phyloP scores from a whole-genome alignment of 2,888 invertebrate species.

The Chalcosyrphus nemorum region DNA sequence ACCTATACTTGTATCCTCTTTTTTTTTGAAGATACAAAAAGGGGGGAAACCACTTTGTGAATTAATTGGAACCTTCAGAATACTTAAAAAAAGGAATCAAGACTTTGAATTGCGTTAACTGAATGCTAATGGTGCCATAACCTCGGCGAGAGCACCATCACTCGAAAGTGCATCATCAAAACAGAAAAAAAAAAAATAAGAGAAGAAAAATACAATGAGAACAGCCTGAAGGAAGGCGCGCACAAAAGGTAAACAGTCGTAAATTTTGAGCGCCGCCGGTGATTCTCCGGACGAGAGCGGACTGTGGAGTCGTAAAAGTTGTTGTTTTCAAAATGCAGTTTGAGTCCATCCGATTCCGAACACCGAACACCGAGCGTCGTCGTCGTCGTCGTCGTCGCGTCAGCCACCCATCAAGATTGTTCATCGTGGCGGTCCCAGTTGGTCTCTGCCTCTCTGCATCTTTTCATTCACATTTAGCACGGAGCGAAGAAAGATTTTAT shows the following conservation, averaged over 20 bases:
- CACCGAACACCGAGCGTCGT: no score
- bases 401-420: slow-evolving; percentile 50
- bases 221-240: neutral
- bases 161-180: slow-evolving; percentile 50
- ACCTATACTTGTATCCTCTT: no score
- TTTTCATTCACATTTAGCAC: slow-evolving; percentile 1
- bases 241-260: slow-evolving; percentile 6
- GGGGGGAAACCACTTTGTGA: neutral
- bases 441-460: neutral
- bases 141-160: slow-evolving; percentile 44
- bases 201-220: slow-evolving; percentile 33
- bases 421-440: slow-evolving; percentile 10
- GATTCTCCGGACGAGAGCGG: slow-evolving; percentile 37
- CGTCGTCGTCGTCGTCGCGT: neutral
- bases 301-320: slow-evolving; percentile 48
- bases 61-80: slow-evolving; percentile 26
- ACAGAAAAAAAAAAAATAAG: slow-evolving; percentile 52
- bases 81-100: slow-evolving; percentile 4
- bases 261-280: slow-evolving; percentile 54
- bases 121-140: slow-evolving; percentile 67
- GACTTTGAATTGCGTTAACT: slow-evolving; percentile 48
- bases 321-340: slow-evolving; percentile 14
- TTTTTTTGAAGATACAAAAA: no score
- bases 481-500: slow-evolving; percentile 40
- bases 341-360: no score